Percentiles rank a stretch among this genome's conserved stretches.
phyloP scores from a whole-genome alignment of 2,888 invertebrate genomes.

The Agrotis segetum region DNA sequence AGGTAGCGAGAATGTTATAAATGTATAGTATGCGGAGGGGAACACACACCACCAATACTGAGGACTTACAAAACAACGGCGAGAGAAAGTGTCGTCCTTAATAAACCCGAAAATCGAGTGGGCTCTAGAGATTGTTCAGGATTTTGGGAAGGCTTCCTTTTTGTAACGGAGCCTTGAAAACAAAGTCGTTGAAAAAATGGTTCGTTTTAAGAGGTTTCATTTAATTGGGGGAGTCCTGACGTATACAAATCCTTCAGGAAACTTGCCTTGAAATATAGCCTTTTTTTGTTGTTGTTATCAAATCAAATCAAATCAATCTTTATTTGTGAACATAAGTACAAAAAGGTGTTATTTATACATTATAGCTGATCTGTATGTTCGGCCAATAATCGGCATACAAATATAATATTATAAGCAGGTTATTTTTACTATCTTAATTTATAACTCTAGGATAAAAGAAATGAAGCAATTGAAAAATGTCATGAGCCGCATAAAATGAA shows the following conservation, averaged over 20 bases:
- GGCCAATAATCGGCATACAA: too few relatives aligned
- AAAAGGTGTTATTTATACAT: too few relatives aligned
- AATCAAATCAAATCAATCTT: too few relatives aligned
- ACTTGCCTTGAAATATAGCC: too few relatives aligned
- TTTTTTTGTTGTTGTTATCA: too few relatives aligned
- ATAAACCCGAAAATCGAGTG: constrained; percentile 23
- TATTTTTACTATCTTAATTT: too few relatives aligned
- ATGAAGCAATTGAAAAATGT: too few relatives aligned
- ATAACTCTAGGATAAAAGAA: too few relatives aligned
- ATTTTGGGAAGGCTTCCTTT: constrained; percentile 14
- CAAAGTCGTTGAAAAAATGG: constrained; percentile 7
- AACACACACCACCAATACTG: constrained; percentile 20
- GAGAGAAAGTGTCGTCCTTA: constrained; percentile 8
- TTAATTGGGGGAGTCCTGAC: not conserved
- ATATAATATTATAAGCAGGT: too few relatives aligned
- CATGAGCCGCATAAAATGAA: too few relatives aligned
- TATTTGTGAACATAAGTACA: too few relatives aligned
- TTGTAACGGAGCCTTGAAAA: constrained; percentile 10
- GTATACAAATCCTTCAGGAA: not conserved
- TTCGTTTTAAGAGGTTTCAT: not conserved
- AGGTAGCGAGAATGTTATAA: not conserved
- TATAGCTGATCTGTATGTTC: too few relatives aligned
- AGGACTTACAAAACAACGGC: constrained; percentile 17
- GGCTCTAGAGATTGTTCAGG: constrained; percentile 30
- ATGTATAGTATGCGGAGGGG: constrained; percentile 14